Base-by-base conservation (phyloP, 2,113 vertebrate species). In the Halichoeres trimaculatus region DNA sequence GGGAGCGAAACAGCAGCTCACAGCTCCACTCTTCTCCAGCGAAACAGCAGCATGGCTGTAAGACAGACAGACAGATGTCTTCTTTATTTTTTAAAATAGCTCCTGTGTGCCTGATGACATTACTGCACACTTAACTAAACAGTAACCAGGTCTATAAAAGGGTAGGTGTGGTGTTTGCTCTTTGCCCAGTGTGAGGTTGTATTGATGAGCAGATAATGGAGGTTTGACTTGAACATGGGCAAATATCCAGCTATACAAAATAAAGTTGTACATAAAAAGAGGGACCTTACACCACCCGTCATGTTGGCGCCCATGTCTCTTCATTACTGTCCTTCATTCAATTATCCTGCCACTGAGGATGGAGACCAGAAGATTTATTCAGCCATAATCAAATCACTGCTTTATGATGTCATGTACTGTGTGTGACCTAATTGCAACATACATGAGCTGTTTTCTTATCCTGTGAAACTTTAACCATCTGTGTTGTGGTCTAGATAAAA, bases 251-350 rank as follows among this genome's bases (percentile, higher is more conserved):
- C 16, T 17, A n/a, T n/a, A 30, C 13, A 6, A 68, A 24, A 34
- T 26, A 36, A 20, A 62, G 30, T 19, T 35, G 71, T 23, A 58
- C 5, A 0, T 56, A 62, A 53, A 76, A 74, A 30, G 69, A 69
- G 52, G 76, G 76, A 76, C 76, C 70, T 61, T 45, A 48, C 22
- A n/a, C 53, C 66, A 72, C 20, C 74, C 81, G 81, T 76, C 75
- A 13, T 70, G 77, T 85, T 65, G 70, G 36, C 68, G 22, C 56
- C 84, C 57, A 68, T 84, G 79, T 67, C 73, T 85, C 86, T 83
- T 91, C 66, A 76, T 90, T 88, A 81, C 48, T 76, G 55, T 65
- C 56, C 66, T 43, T 90, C 79, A 91, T 92, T 91, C 77, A 87
- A 89, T 92, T 89, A 90, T 67, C 16, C 59, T 72, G 62, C 70